A percentile compares a stretch with the other conserved stretches of the same genome.
Conservation (phyloP, 2,113 vertebrate species). For the Caranx ignobilis region DNA sequence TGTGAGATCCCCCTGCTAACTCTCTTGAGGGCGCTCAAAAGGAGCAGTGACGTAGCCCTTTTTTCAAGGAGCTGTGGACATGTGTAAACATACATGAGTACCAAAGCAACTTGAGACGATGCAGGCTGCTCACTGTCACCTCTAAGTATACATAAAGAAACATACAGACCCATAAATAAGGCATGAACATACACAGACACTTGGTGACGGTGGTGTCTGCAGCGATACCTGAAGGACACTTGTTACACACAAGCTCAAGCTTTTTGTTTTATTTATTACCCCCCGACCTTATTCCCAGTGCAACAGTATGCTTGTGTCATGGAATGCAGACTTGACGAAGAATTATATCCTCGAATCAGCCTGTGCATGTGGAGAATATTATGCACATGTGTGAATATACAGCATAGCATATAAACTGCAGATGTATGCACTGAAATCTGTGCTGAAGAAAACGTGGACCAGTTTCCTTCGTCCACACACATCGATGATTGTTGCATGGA, state of each 20-base stretch:
- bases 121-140: constrained; percentile 29
- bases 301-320: constrained; percentile 18
- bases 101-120: constrained; percentile 48
- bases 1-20: constrained; percentile 79
- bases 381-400: constrained; percentile 48
- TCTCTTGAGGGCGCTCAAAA: background rate
- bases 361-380: constrained; percentile 61
- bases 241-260: constrained; percentile 45
- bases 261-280: constrained; percentile 46
- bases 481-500: constrained; percentile 75
- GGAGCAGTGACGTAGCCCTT: constrained; percentile 15
- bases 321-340: constrained; percentile 42
- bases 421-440: constrained; percentile 28
- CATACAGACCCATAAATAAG: constrained; percentile 52
- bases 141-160: constrained; percentile 30
- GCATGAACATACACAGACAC: constrained; percentile 39
- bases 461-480: constrained; percentile 34
- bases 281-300: constrained; percentile 11
- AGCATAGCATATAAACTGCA: constrained; percentile 1
- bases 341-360: constrained; percentile 33
- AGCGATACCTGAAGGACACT: constrained; percentile 27
- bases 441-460: constrained; percentile 42
- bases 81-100: constrained; percentile 29
- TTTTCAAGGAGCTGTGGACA: constrained; percentile 3
- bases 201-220: background rate